Evolutionary conservation across 2,113 vertebrate species (phyloP), one percentile per base, ranked within the genome.

Genomic region (Columba livia): DNA sequence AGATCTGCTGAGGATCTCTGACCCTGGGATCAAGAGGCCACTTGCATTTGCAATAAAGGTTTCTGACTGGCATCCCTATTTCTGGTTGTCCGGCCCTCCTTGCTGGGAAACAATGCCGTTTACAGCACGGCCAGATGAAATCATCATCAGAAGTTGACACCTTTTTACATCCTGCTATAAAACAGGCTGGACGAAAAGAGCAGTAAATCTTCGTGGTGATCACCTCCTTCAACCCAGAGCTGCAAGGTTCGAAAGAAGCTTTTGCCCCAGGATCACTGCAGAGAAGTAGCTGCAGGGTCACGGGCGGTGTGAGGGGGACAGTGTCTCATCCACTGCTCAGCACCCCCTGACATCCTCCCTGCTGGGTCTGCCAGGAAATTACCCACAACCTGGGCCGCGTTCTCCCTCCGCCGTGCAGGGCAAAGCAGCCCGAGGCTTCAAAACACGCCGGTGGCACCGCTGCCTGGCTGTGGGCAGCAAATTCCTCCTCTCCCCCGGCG

Each of bases 61-160:
- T 91, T 82, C 79, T 91, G 89, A 69, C 44, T 5, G 4, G 73
- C 42, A 85, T 40, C 4, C 3, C 32, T 62, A 4, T 73, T 95
- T 82, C 75, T 85, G 80, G 29, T 79, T 3, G 1, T 34, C 60
- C 57, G 80, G 90, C 60, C 8, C 70, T 67, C 25, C 51, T 65
- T 77, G 65, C 88, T 94, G 88, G 72, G 93, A 88, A 90, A 83
- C 57, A 86, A 62, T n/a, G 53, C 56, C 31, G 2, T 64, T 94
- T 77, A 84, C 16, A 9, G 82, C 56, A 78, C 0, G 0, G 50
- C 64, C 71, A 69, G 82, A 50, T 85, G 73, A 89, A 90, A 88
- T 78, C 80, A 61, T 57, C 64, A 15, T 38, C 70, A 88, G 32
- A 53, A 80, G 17, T 7, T 12, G 18, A 60, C 48, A 88, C 7